phyloP scores from a whole-genome alignment of 2,888 invertebrate genomes.

The Caenorhabditis imperialis region DNA sequence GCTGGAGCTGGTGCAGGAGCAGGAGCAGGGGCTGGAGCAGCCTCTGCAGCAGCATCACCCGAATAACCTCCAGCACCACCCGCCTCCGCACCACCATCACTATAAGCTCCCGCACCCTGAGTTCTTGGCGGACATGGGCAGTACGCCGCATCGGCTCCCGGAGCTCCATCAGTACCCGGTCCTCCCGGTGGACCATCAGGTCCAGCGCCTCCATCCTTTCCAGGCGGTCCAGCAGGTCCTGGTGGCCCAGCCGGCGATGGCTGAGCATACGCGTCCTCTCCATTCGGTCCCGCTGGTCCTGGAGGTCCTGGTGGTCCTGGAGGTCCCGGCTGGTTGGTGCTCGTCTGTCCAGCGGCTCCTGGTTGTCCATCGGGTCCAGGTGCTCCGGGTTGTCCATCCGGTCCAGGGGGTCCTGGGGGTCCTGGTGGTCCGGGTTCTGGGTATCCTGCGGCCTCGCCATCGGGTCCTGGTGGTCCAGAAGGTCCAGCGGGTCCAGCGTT shows the following conservation, averaged over 20 bases:
- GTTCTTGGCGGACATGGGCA: conserved; percentile 60
- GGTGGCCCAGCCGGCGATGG: conserved; percentile 64
- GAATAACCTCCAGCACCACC: conserved; percentile 7
- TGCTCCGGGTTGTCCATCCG: conserved; percentile 59
- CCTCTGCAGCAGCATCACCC: background rate
- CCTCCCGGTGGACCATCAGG: conserved; percentile 55
- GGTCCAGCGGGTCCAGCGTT: conserved; percentile 53
- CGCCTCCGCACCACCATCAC: conserved; percentile 20
- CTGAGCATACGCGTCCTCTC: conserved; percentile 54
- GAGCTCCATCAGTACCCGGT: conserved; percentile 60
- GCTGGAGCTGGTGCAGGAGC: conserved; percentile 5
- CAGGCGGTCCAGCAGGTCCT: conserved; percentile 63
- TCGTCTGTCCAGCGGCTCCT: conserved; percentile 54
- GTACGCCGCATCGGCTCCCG: conserved; percentile 57
- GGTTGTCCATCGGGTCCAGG: conserved; percentile 56
- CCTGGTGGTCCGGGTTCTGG: conserved; percentile 48
- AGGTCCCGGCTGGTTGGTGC: conserved; percentile 58
- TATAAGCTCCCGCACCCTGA: conserved; percentile 32
- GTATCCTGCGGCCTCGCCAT: conserved; percentile 39
- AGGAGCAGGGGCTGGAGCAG: conserved; percentile 2
- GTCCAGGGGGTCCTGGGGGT: conserved; percentile 58
- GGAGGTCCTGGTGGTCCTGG: conserved; percentile 65
- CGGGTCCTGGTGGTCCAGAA: conserved; percentile 46
- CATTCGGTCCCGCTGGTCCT: conserved; percentile 60
- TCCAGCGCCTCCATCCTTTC: conserved; percentile 60